Conservation (phyloP, 37 sponge, comb jelly and placozoan genomes). For the Agelas oroides region DNA sequence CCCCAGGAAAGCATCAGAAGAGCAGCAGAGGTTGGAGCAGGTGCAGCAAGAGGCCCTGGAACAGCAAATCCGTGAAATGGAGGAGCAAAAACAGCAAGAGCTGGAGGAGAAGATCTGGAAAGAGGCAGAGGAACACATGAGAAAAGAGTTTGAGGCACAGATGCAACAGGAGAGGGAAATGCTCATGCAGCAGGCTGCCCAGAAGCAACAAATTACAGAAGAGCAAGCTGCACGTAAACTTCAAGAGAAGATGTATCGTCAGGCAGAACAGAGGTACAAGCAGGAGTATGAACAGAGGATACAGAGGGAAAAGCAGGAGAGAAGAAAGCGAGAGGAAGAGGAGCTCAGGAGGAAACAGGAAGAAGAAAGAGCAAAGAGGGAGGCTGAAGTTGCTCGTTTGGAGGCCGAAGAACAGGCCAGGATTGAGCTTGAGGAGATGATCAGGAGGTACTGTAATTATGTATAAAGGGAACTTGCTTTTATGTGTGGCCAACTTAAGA, state of each 20-base stretch:
- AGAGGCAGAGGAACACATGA: constrained; percentile 61
- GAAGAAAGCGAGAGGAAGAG: constrained; percentile 29
- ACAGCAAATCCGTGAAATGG: not conserved
- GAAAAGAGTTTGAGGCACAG: constrained; percentile 41
- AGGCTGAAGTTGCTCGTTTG: constrained; percentile 44
- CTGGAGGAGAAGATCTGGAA: constrained; percentile 69
- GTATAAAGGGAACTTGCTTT: no score
- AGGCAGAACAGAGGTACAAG: constrained; percentile 28
- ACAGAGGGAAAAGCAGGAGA: constrained; percentile 14
- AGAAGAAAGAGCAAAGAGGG: constrained; percentile 7
- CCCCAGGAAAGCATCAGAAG: constrained; percentile 2
- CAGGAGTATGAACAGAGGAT: constrained; percentile 25
- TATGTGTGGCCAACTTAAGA: no score
- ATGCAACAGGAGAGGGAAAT: constrained; percentile 33
- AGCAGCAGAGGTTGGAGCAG: constrained; percentile 5
- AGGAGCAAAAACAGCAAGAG: constrained; percentile 43
- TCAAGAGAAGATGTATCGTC: constrained; percentile 17
- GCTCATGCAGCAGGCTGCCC: not conserved
- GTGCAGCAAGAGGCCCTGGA: constrained; percentile 21
- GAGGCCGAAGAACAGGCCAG: constrained; percentile 72
- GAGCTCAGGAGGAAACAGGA: constrained; percentile 26
- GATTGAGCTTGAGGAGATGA: constrained; percentile 68
- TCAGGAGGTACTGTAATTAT: constrained; percentile 20
- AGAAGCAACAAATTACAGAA: constrained; percentile 4
- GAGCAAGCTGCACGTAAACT: not conserved